Base-by-base conservation (phyloP, 1,140 invertebrate genomes). In the Papilio machaon region DNA sequence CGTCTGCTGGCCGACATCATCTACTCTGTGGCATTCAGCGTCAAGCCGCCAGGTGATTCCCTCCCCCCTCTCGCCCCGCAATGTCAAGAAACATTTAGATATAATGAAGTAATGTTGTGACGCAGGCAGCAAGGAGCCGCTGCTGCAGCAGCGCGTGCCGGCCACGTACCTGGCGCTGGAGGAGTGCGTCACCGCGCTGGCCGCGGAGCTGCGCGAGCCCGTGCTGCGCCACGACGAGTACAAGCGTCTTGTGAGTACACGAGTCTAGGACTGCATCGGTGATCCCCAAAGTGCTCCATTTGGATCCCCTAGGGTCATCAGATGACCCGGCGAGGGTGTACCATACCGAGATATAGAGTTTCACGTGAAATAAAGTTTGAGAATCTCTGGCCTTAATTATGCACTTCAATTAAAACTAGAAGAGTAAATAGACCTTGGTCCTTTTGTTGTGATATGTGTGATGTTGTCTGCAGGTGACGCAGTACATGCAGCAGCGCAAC, bases 131-230 rank as follows among this genome's bases (percentile, higher is more conserved):
- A 99, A 99, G 93, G 98, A 99, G 91, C 95, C 99, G 2, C 89
- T 99, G 6, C 94, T 99, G 13, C 98, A 99, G 85, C 99, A 99
- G 92, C 97, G 98, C 90, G 98, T 99, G 10, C 99, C 99, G 0
- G 98, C 98, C 7, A 99, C 98, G 77, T 99, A 99, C 94, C 95
- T 99, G 35, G 98, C 98, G 3, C 92, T 99, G 38, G 98, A 99
- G 94, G 98, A 99, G 88, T 98, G 99, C 38, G 97, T 99, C 0
- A 96, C 96, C 80, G 96, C 97, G 81, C 95, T 99, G 80, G 97
- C 98, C 0, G 95, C 96, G 19, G 98, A 99, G 83, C 90, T 97
- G 73, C 94, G 96, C 19, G 98, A 99, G 95, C 99, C 99, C 0
- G 99, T 99, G 2, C 92, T 99, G 8, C 96, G 96, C 82, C 97